Percentiles rank a stretch among this genome's conserved stretches.
phyloP scores from a whole-genome alignment of 2,888 invertebrate genomes.

The Thalpophila matura region DNA sequence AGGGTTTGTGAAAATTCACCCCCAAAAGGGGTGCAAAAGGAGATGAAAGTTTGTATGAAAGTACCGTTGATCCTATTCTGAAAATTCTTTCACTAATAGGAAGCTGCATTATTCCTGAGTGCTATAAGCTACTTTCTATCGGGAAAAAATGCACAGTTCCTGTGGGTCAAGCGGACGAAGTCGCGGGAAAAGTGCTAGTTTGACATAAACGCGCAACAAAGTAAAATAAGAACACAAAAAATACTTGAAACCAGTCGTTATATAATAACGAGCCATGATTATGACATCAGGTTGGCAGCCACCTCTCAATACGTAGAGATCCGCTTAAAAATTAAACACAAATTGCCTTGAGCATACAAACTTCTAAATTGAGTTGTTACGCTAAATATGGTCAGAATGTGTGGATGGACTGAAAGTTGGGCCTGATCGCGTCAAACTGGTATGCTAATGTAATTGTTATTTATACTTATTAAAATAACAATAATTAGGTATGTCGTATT shows the following conservation, averaged over 20 bases:
- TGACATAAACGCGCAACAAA: slow-evolving; percentile 75
- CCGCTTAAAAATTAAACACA: slow-evolving; percentile 60
- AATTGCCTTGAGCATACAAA: slow-evolving; percentile 64
- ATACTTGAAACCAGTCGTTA: slow-evolving; percentile 75
- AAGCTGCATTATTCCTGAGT: too few species aligned
- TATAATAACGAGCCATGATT: slow-evolving; percentile 73
- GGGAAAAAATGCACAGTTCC: too few species aligned
- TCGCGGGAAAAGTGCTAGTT: too few species aligned
- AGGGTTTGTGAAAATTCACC: too few species aligned
- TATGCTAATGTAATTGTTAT: slow-evolving; percentile 55
- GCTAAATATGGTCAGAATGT: slow-evolving; percentile 57
- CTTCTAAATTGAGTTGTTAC: slow-evolving; percentile 61
- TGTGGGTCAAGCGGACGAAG: too few species aligned
- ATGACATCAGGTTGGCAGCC: slow-evolving; percentile 70
- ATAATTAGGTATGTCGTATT: slow-evolving; percentile 29
- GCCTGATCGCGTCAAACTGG: slow-evolving; percentile 42
- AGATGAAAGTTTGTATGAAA: too few species aligned
- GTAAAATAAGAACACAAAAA: slow-evolving; percentile 76
- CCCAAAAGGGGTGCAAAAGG: too few species aligned
- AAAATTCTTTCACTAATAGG: too few species aligned
- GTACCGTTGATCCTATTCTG: too few species aligned
- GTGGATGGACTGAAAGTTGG: slow-evolving; percentile 52
- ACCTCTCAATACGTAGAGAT: slow-evolving; percentile 57
- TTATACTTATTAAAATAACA: slow-evolving; percentile 43
- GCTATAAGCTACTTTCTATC: too few species aligned